These are phyloP conservation scores for Cryptoleucopteryx plumbea DNA, from an alignment of 2,113 vertebrate species.

Conservation along the genomic window DNA sequence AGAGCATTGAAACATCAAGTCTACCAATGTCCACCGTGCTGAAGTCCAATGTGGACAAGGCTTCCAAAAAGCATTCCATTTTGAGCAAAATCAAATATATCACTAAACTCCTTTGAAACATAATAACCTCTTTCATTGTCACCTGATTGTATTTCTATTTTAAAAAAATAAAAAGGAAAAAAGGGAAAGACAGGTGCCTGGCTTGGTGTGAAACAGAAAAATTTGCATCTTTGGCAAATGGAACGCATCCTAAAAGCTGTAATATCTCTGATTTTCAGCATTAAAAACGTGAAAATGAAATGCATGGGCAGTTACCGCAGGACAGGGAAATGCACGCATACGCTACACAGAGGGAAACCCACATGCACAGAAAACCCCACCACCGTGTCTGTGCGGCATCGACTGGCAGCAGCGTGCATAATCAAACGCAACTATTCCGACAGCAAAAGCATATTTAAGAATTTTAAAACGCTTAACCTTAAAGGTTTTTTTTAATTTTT, in stretches of 20 bases:
- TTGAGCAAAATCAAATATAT: not conserved
- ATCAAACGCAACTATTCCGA: accelerated
- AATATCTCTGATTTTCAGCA: not conserved
- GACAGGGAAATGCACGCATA: accelerated
- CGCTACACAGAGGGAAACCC: accelerated
- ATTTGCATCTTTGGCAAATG: not conserved
- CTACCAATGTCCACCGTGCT: accelerated
- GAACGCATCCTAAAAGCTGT: not conserved
- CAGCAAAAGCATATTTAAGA: accelerated
- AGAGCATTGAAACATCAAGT: accelerated
- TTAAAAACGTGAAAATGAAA: not conserved
- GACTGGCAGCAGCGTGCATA: not conserved
- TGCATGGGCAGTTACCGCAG: accelerated
- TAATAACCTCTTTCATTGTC: too few relatives aligned
- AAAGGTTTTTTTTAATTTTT: not conserved
- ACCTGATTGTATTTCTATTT: not conserved
- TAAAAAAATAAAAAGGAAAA: too few relatives aligned
- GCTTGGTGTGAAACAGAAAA: not conserved
- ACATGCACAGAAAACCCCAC: accelerated
- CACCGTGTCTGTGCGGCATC: accelerated
- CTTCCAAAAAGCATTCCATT: not conserved
- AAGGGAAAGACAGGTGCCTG: not conserved
- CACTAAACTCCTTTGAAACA: not conserved
- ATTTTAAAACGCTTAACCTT: not conserved
- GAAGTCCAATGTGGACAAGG: accelerated